Conservation (phyloP, 2,888 invertebrate genomes). For the Tetragnatha montana region DNA sequence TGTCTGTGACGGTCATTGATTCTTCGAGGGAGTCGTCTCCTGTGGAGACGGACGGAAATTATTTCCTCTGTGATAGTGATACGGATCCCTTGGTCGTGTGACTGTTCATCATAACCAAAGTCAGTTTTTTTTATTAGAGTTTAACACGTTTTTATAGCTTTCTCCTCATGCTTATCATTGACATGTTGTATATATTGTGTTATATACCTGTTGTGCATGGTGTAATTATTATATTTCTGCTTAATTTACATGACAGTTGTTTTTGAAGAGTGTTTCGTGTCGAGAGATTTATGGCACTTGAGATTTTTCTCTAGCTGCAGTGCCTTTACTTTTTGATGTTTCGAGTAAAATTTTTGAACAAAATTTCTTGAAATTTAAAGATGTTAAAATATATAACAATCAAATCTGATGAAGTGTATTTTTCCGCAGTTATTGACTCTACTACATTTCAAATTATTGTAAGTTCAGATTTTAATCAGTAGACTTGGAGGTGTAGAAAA, state of each 20-base stretch:
- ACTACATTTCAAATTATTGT: too few species aligned
- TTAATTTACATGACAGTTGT: neutral
- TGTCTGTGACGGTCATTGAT: neutral
- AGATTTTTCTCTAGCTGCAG: neutral
- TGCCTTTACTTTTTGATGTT: neutral
- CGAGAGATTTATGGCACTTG: neutral
- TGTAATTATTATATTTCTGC: neutral
- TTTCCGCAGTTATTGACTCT: too few species aligned
- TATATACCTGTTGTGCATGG: neutral
- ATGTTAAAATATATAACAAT: too few species aligned
- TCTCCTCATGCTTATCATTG: slow-evolving; percentile 2
- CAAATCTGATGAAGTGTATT: too few species aligned
- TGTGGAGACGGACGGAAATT: neutral
- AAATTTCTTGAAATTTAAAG: neutral
- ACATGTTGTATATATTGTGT: slow-evolving; percentile 9
- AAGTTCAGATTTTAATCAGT: too few species aligned
- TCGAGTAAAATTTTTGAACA: neutral
- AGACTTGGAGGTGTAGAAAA: too few species aligned
- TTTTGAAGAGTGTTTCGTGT: neutral
- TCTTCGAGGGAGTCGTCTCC: neutral
- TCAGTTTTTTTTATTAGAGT: neutral
- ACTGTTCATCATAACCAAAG: neutral
- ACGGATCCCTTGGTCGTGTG: slow-evolving; percentile 59
- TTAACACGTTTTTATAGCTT: neutral
- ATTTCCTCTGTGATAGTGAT: slow-evolving; percentile 65